phyloP scores from a whole-genome alignment of 2,113 vertebrate genomes.

The Microtus pennsylvanicus region DNA sequence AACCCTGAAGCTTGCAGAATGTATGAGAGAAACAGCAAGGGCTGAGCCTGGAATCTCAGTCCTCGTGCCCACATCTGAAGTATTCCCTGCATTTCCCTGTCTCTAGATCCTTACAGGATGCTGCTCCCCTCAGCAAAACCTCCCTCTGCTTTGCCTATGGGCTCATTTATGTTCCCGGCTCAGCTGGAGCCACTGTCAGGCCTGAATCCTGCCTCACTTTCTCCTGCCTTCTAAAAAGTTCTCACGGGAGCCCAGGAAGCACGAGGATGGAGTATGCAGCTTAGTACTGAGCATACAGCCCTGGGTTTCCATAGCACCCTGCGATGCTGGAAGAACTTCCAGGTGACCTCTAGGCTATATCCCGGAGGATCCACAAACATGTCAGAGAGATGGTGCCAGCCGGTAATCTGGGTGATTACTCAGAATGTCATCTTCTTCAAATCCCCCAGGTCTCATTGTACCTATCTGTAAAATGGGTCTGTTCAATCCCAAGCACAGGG shows the following conservation, averaged over 20 bases:
- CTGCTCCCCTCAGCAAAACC: neutral
- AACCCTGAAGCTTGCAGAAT: too few species aligned
- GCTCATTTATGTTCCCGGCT: too few species aligned
- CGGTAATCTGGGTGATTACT: neutral
- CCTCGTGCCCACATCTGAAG: neutral
- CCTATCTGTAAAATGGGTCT: constrained; percentile 28
- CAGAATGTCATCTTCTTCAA: accelerated
- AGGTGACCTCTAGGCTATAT: accelerated
- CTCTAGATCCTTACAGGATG: neutral
- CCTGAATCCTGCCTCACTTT: neutral
- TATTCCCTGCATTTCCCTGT: neutral
- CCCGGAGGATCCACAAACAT: accelerated
- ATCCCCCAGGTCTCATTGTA: neutral
- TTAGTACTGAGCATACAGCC: accelerated
- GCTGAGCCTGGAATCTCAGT: accelerated
- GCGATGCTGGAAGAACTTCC: accelerated
- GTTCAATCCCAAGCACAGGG: neutral
- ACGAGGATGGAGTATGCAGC: accelerated
- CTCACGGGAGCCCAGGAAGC: neutral
- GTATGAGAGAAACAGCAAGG: accelerated
- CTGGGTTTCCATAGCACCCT: neutral
- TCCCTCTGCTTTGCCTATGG: neutral
- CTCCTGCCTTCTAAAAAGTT: neutral
- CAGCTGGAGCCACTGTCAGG: neutral
- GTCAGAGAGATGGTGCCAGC: accelerated